Evolutionary conservation across 2,113 vertebrate species (phyloP).

Genomic region (Spea multiplicata): DNA sequence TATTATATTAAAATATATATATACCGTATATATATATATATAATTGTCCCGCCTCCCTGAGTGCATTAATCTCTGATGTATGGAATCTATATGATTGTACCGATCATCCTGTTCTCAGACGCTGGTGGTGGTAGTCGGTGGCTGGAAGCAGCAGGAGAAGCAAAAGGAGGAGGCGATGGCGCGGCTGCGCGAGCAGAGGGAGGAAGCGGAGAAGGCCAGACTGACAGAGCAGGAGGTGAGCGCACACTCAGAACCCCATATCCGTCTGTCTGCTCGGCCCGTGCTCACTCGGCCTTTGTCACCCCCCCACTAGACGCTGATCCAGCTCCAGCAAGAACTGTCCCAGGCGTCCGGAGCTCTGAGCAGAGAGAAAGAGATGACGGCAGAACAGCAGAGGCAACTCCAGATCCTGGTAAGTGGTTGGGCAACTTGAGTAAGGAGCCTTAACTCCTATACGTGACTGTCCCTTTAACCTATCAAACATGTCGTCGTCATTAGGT

Average conservation of each 20-base stretch:
- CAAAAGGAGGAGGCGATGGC: constrained; percentile 60
- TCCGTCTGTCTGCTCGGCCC: not conserved
- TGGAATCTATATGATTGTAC: too few relatives aligned
- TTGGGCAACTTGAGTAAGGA: not conserved
- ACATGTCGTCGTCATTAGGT: not conserved
- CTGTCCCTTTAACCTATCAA: not conserved
- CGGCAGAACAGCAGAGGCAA: constrained; percentile 54
- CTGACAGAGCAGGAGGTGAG: constrained; percentile 65
- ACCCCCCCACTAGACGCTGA: constrained; percentile 47
- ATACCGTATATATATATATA: too few relatives aligned
- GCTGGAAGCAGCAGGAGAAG: constrained; percentile 70
- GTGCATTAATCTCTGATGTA: not conserved
- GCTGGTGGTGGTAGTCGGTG: constrained; percentile 70
- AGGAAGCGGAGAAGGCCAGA: constrained; percentile 55
- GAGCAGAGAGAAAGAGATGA: constrained; percentile 58
- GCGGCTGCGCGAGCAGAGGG: constrained; percentile 63
- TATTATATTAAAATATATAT: too few relatives aligned
- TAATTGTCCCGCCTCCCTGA: not conserved
- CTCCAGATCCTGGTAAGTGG: constrained; percentile 62
- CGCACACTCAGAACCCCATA: not conserved
- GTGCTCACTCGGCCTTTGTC: not conserved
- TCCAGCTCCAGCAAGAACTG: constrained; percentile 61
- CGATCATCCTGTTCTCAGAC: constrained; percentile 55
- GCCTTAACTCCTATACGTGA: not conserved
- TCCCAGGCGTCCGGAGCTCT: constrained; percentile 60